Base-by-base conservation (phyloP, 30 jellyfish, hydroid and myxozoan species). In the Hydractinia symbiolongicarpus region DNA sequence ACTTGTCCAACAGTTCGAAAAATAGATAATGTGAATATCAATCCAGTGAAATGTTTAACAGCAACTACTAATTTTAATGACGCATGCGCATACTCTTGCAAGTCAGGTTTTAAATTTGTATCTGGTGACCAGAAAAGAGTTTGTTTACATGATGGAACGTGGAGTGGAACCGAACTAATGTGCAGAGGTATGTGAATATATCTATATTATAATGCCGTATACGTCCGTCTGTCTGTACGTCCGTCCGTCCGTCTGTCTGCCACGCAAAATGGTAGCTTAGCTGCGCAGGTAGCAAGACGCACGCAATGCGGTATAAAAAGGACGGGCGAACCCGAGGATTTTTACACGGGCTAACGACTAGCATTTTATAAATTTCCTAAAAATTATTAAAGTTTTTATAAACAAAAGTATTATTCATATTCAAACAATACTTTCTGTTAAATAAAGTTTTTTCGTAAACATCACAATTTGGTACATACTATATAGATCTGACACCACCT, bases 131-230 rank as follows among this genome's bases (percentile, higher is more conserved):
- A 73, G 55, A 83, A 81, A 67, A 79, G 98, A 69, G 83, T 76
- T 54, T 93, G 98, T 76, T 89, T 50, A 75, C 94, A 91, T 50
- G 98, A 93, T 81, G 98, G 98, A 5, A 87, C 98, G 8, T 93
- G 98, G 98, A 88, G 95, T 66, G 98, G 98, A 44, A 66, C 62
- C 51, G 98, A 93, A 68, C 81, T 93, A 55, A 90, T 84, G 53
- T 93, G 98, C 61, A 73, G 78, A 93, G 98, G 98, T 93, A 56
- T 15, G 76, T 52, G 11, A 10, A 14, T 68, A 0, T 68, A 14
- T 68, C 19, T 49, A 68, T 10, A 68, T 9, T n/a, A n/a, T n/a
- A n/a, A n/a, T n/a, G n/a, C n/a, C n/a, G n/a, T n/a, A n/a, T n/a
- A n/a, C n/a, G n/a, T n/a, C n/a, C n/a, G n/a, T n/a, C n/a, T n/a